A percentile compares a stretch with the other conserved stretches of the same genome.
Evolutionary conservation across 2,888 invertebrate genomes (phyloP).

Genomic region (Macroteleia sp.): DNA sequence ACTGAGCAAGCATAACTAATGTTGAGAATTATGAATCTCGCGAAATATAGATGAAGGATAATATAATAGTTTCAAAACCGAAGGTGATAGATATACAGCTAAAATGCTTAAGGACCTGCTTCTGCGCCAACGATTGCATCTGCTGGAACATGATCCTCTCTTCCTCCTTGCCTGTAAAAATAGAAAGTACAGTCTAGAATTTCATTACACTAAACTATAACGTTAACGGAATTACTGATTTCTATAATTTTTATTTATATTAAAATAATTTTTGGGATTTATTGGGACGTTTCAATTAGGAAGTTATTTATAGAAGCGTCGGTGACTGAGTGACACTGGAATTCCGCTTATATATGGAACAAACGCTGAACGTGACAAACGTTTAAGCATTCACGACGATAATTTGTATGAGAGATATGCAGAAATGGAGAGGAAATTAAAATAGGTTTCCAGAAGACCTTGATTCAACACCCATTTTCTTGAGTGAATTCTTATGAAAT

Average conservation of each 20-base stretch:
- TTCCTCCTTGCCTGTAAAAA: conserved; percentile 95
- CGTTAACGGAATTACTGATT: too few relatives aligned
- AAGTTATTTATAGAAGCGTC: conserved; percentile 29
- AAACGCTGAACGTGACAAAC: conserved; percentile 7
- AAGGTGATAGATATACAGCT: conserved; percentile 66
- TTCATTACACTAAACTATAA: too few relatives aligned
- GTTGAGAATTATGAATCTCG: conserved; percentile 60
- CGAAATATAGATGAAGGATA: conserved; percentile 50
- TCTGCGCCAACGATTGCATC: conserved; percentile 98
- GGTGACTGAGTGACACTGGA: not conserved
- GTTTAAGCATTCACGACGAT: conserved; percentile 7
- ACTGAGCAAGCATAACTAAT: conserved; percentile 68
- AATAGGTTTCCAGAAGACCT: too few relatives aligned
- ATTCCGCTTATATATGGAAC: conserved; percentile 20
- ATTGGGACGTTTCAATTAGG: conserved; percentile 13
- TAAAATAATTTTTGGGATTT: conserved; percentile 13
- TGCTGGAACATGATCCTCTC: conserved; percentile 98
- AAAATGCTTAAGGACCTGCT: conserved; percentile 90
- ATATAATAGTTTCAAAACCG: conserved; percentile 51
- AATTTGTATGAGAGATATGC: conserved; percentile 1
- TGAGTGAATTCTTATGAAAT: too few relatives aligned
- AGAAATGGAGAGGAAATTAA: conserved; percentile 1
- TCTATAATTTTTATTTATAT: too few relatives aligned
- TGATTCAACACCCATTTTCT: too few relatives aligned
- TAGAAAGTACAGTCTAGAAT: conserved; percentile 64